Percentiles rank a stretch among this genome's conserved stretches.
These are phyloP conservation scores for Dryomyza anilis DNA, from an alignment of 2,888 invertebrate genomes.

Conservation along the genomic window DNA sequence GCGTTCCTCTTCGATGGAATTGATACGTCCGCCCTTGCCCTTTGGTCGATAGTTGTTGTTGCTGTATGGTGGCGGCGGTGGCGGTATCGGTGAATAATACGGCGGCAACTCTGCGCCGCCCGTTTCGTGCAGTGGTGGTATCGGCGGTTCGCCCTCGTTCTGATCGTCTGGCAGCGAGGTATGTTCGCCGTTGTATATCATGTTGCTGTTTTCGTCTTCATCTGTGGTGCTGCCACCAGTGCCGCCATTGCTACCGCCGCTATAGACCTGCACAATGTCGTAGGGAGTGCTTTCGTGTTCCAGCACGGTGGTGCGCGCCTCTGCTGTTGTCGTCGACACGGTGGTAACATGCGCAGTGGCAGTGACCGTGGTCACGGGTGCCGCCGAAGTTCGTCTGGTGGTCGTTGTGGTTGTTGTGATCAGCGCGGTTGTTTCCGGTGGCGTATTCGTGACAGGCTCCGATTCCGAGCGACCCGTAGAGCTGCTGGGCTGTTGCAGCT, in stretches of 20 bases:
- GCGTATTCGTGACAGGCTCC: constrained; percentile 40
- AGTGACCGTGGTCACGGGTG: constrained; percentile 34
- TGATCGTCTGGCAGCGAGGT: constrained; percentile 48
- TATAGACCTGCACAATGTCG: constrained; percentile 46
- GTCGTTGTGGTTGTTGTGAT: constrained; percentile 43
- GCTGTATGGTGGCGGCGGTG: constrained; percentile 53
- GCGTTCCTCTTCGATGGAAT: constrained; percentile 74
- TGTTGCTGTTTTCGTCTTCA: constrained; percentile 41
- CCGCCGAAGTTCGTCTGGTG: constrained; percentile 41
- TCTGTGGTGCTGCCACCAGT: constrained; percentile 30
- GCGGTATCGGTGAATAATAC: constrained; percentile 46
- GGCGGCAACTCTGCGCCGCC: constrained; percentile 44
- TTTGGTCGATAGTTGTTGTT: constrained; percentile 57
- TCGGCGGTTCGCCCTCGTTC: constrained; percentile 35
- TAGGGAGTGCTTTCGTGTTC: constrained; percentile 56
- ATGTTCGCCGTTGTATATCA: constrained; percentile 40
- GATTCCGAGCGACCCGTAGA: constrained; percentile 39
- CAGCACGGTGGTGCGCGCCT: constrained; percentile 53
- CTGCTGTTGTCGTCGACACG: constrained; percentile 46
- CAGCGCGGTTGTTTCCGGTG: constrained; percentile 46
- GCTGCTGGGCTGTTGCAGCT: constrained; percentile 63
- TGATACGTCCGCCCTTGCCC: constrained; percentile 64
- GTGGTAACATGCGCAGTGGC: constrained; percentile 50
- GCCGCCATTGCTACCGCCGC: constrained; percentile 35
- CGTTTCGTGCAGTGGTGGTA: constrained; percentile 39